Base-by-base conservation (phyloP, 2,113 vertebrate genomes). In the Neotoma lepida region DNA sequence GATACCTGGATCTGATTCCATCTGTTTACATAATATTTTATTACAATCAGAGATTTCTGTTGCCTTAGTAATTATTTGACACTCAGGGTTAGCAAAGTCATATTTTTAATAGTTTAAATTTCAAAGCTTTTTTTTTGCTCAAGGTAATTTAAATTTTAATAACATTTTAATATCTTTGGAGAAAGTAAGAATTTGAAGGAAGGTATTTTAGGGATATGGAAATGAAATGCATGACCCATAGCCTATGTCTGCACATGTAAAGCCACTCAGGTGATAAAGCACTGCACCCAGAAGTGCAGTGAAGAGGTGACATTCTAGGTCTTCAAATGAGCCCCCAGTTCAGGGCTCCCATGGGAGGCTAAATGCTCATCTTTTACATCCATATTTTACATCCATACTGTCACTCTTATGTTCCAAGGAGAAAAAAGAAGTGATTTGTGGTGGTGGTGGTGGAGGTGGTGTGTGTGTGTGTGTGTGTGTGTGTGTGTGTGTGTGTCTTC, bases 1-100 rank as follows among this genome's bases (percentile, higher is more conserved):
- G 97, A 97, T 97, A 97, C 30, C 30, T 82, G 0, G 88, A 64
- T 39, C 12, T 80, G 49, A 56, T 95, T 77, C 26, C 46, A 15
- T 85, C 77, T 68, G 33, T 15, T 61, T 86, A 14, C 70, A 9
- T 78, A 18, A 28, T 64, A 14, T 86, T 49, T 95, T 20, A 61
- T 95, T 66, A 15, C 85, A 30, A 30, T 0, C 9, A 30, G 77
- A 82, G 46, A 63, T 56, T 46, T 41, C n/a, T 74, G 6, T 81
- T 51, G 89, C 35, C 26, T 74, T 66, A 64, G 64, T 41, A 56
- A 44, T 74, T 95, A n/a, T 66, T 88, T 22, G 39, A 73, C 17
- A 85, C 4, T 18, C 87, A 61, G 61, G 35, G 7, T 66, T 89
- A 77, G 22, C 28, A 86, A 71, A 41, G 41, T 73, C 51, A 58